Percentiles rank a stretch among this genome's conserved stretches.
Conservation (phyloP, 2,888 invertebrate species). For the Watsonalla binaria region DNA sequence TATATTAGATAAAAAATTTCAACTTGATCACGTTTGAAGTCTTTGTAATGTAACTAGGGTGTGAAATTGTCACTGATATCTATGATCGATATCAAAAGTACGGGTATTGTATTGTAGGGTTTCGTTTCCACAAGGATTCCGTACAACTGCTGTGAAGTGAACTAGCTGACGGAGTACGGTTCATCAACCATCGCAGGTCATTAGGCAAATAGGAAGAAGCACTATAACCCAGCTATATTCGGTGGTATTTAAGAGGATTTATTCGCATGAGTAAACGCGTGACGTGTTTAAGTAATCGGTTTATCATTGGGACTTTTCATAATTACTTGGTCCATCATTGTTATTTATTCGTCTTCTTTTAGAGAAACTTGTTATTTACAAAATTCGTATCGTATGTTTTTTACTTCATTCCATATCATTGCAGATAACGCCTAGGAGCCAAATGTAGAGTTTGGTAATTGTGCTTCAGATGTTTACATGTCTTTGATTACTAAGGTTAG, state of each 20-base stretch:
- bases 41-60: too few species aligned
- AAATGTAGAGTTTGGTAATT: background rate
- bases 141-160: constrained; percentile 41
- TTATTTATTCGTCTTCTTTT: too few species aligned
- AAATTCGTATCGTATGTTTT: too few species aligned
- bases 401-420: background rate
- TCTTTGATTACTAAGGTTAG: background rate
- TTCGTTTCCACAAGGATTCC: constrained; percentile 52
- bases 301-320: background rate
- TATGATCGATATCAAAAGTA: constrained; percentile 51
- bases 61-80: background rate
- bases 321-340: background rate
- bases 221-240: background rate
- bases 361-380: too few species aligned
- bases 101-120: constrained; percentile 32
- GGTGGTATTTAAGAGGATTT: constrained; percentile 3
- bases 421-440: background rate
- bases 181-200: constrained; percentile 35
- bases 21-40: too few species aligned
- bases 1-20: too few species aligned
- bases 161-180: constrained; percentile 31
- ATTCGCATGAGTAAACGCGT: background rate
- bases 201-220: constrained; percentile 16
- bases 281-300: background rate
- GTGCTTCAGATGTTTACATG: background rate